Percentiles rank a stretch among this genome's conserved stretches.
Conservation (phyloP, 2,797 vertebrate genomes). For the Poeciliopsis infans region DNA sequence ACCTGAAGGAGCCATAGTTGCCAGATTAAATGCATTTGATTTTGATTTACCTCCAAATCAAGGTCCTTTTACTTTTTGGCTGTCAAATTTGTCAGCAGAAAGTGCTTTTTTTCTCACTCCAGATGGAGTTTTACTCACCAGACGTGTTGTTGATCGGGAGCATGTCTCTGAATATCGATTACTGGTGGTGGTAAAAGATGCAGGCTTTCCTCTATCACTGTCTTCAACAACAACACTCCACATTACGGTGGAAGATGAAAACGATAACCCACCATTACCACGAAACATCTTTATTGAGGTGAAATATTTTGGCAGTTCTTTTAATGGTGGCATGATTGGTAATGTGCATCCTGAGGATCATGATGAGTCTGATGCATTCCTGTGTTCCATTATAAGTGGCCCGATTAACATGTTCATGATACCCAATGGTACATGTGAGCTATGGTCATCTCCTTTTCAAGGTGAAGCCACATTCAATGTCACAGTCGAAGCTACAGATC, state of each 20-base stretch:
- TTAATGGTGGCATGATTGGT: slow-evolving; percentile 81
- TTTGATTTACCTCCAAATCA: slow-evolving; percentile 79
- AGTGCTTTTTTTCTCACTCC: slow-evolving; percentile 73
- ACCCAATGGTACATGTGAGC: slow-evolving; percentile 77
- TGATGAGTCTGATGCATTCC: slow-evolving; percentile 77
- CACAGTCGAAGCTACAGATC: slow-evolving; percentile 80
- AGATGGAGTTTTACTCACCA: slow-evolving; percentile 79
- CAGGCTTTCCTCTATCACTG: slow-evolving; percentile 71
- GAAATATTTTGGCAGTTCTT: slow-evolving; percentile 83
- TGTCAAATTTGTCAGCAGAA: slow-evolving; percentile 57
- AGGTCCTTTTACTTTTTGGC: slow-evolving; percentile 81
- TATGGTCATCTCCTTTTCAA: slow-evolving; percentile 80
- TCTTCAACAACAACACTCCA: slow-evolving; percentile 75
- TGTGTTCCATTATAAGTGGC: slow-evolving; percentile 75
- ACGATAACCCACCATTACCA: slow-evolving; percentile 77
- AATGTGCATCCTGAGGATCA: slow-evolving; percentile 78
- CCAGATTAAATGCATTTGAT: slow-evolving; percentile 76
- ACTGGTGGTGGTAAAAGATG: slow-evolving; percentile 74
- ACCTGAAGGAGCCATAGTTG: slow-evolving; percentile 74
- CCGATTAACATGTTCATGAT: slow-evolving; percentile 77
- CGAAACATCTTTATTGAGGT: slow-evolving; percentile 82
- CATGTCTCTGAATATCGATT: slow-evolving; percentile 59
- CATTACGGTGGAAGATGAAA: slow-evolving; percentile 79
- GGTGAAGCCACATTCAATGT: slow-evolving; percentile 83
- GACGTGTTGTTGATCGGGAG: slow-evolving; percentile 75